Evolutionary conservation across 23 tunicate genomes (phyloP).

Genomic region (Trididemnum clinides): DNA sequence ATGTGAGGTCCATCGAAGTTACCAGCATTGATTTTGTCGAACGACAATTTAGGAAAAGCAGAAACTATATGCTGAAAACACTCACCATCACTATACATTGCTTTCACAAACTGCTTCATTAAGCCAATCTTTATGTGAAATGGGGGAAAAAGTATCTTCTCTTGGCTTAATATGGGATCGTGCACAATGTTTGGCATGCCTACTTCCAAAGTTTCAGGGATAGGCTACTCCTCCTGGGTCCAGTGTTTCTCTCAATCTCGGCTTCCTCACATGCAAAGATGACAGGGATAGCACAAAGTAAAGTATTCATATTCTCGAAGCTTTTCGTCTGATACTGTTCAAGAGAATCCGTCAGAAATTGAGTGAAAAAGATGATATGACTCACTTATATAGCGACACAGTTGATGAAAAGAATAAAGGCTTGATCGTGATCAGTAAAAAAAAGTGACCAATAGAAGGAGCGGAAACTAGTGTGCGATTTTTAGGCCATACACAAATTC

Average conservation of each 20-base stretch:
- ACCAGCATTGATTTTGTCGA: constrained; percentile 14
- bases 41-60: constrained; percentile 16
- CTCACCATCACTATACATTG: constrained; percentile 8
- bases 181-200: constrained; percentile 23
- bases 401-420: too few species aligned
- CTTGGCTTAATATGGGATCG: background rate
- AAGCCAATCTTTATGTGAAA: constrained; percentile 13
- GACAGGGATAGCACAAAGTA: background rate
- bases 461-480: too few species aligned
- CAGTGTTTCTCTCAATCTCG: constrained; percentile 16
- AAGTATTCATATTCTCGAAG: background rate
- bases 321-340: too few species aligned
- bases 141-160: constrained; percentile 2
- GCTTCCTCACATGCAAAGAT: background rate
- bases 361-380: too few species aligned
- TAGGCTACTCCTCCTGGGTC: constrained; percentile 16
- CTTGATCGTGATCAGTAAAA: too few species aligned
- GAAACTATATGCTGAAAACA: constrained; percentile 11
- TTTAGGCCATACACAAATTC: too few species aligned
- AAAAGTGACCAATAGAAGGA: too few species aligned
- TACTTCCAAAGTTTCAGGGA: background rate
- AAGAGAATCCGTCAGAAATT: too few species aligned
- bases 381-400: too few species aligned
- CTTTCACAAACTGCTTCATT: constrained; percentile 19
- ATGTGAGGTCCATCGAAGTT: constrained; percentile 17